Evolutionary conservation across 2,113 vertebrate genomes (phyloP).

Genomic region (Neopipo cinnamomea): DNA sequence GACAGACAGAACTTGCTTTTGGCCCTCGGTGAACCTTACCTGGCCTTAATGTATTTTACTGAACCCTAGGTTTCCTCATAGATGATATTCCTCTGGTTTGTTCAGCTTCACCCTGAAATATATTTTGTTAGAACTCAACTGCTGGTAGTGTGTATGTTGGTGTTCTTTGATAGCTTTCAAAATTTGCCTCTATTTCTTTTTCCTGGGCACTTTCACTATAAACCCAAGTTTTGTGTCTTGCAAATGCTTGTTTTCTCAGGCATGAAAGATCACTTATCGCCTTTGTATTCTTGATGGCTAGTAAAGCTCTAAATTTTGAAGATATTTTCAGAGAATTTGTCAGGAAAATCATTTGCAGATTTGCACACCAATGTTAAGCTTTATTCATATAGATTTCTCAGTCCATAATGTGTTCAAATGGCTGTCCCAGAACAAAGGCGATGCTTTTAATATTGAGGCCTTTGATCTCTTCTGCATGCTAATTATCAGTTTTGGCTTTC

Average conservation of each 20-base stretch:
- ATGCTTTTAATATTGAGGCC: conserved; percentile 25
- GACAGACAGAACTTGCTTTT: neutral
- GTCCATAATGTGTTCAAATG: conserved; percentile 22
- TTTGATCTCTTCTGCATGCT: conserved; percentile 34
- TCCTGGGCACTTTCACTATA: neutral
- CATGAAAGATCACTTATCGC: neutral
- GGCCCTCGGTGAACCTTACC: neutral
- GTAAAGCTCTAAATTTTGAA: neutral
- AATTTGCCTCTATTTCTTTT: neutral
- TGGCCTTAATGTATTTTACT: neutral
- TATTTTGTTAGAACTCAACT: neutral
- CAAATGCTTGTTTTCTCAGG: neutral
- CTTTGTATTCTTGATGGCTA: neutral
- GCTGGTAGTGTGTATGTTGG: neutral
- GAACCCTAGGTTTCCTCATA: neutral
- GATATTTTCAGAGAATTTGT: neutral
- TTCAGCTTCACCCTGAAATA: neutral
- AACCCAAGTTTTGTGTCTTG: neutral
- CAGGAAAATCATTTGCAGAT: neutral
- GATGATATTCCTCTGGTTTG: neutral
- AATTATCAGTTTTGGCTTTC: conserved; percentile 33
- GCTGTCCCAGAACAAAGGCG: conserved; percentile 23
- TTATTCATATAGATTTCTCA: conserved; percentile 9
- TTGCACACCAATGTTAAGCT: neutral
- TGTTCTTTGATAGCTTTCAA: neutral